Conservation (phyloP, 2,113 vertebrate species). For the Gavia stellata region DNA sequence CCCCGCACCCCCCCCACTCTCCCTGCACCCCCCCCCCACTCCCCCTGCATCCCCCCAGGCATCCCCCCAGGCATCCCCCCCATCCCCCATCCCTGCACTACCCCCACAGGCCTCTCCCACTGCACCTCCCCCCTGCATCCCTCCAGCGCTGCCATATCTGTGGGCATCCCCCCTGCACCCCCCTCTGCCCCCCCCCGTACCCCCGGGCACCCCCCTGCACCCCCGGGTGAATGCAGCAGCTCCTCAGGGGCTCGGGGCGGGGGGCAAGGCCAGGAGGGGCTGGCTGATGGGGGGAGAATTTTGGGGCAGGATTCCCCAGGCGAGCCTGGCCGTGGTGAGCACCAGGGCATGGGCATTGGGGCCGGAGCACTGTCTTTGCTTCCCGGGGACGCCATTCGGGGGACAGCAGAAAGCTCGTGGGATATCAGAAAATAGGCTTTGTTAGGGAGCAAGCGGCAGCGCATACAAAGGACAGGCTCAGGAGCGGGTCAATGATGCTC, state of each 20-base stretch:
- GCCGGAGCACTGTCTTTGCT: background rate
- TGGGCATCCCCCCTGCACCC: background rate
- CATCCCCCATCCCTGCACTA: background rate
- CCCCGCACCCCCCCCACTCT: too few species aligned
- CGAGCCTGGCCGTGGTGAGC: background rate
- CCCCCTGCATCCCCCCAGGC: background rate
- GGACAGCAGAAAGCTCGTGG: background rate
- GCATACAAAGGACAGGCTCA: background rate
- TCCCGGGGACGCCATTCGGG: background rate
- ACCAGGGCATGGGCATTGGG: rapidly evolving
- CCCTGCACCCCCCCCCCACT: background rate
- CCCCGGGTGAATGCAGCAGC: background rate
- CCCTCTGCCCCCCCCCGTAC: background rate
- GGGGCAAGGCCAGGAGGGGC: background rate
- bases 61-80: background rate
- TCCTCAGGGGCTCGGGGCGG: background rate
- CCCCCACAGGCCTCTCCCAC: background rate
- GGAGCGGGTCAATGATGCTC: background rate
- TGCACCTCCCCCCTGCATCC: background rate
- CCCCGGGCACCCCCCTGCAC: background rate
- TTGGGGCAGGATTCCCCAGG: background rate
- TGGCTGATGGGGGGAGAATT: background rate
- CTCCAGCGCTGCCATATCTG: background rate
- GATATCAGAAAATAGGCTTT: background rate
- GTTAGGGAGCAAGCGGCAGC: background rate